These are phyloP conservation scores for Melanophora roralis DNA, from an alignment of 2,888 invertebrate genomes.

Conservation along the genomic window DNA sequence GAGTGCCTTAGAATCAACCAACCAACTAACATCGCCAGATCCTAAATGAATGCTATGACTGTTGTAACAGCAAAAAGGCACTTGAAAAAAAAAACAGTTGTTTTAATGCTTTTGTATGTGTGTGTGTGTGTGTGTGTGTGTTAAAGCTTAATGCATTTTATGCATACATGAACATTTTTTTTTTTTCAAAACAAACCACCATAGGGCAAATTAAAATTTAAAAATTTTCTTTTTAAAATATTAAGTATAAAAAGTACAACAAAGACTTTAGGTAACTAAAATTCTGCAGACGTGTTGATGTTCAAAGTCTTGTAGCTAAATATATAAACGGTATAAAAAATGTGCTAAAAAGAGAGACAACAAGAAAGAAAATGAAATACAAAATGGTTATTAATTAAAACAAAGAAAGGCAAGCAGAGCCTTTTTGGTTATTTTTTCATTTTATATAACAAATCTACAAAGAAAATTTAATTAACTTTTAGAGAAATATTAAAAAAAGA, in stretches of 20 bases:
- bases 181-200: constrained; percentile 19
- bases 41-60: background rate
- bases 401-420: constrained; percentile 52
- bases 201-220: constrained; percentile 71
- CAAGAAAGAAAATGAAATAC: constrained; percentile 35
- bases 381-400: constrained; percentile 65
- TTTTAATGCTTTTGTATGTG: background rate
- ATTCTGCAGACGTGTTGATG: constrained; percentile 64
- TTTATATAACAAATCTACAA: constrained; percentile 12
- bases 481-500: background rate
- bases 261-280: constrained; percentile 1
- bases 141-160: constrained; percentile 61
- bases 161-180: constrained; percentile 55
- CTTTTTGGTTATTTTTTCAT: constrained; percentile 1
- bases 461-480: constrained; percentile 63
- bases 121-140: background rate
- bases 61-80: background rate
- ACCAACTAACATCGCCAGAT: constrained; percentile 14
- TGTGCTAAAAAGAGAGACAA: constrained; percentile 2
- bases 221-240: constrained; percentile 65
- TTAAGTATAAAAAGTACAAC: constrained; percentile 3
- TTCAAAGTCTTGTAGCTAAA: constrained; percentile 66
- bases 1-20: constrained; percentile 49
- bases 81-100: background rate
- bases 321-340: constrained; percentile 10